Percentiles rank a stretch among this genome's conserved stretches.
These are phyloP conservation scores for Tethea ocularis DNA, from an alignment of 2,888 invertebrate species.

Conservation along the genomic window DNA sequence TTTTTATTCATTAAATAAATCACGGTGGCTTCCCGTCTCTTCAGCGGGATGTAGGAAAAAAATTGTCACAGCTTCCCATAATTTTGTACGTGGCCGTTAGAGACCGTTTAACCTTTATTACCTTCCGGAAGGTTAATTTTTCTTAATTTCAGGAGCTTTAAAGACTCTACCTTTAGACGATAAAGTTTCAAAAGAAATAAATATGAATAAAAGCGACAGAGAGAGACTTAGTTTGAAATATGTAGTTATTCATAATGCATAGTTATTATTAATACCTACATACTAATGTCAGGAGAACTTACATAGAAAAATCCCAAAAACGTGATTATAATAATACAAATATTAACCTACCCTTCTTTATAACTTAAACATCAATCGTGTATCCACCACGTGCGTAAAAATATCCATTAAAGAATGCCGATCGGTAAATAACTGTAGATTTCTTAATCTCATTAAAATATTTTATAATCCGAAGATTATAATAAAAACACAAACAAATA, in stretches of 20 bases:
- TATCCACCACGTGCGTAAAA: neutral
- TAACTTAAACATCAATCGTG: neutral
- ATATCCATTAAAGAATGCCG: neutral
- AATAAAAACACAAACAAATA: neutral
- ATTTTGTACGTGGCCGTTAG: conserved; percentile 78
- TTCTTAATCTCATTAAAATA: neutral
- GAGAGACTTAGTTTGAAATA: neutral
- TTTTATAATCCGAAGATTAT: neutral
- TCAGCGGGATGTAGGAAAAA: conserved; percentile 69
- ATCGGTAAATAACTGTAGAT: neutral
- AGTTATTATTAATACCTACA: neutral
- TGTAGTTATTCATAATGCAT: neutral
- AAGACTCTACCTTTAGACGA: conserved; percentile 42
- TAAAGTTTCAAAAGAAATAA: conserved; percentile 27
- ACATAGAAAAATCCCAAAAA: too few species aligned
- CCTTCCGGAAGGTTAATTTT: conserved; percentile 74
- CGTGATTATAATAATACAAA: neutral
- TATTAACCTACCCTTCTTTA: too few species aligned
- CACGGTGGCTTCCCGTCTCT: conserved; percentile 63
- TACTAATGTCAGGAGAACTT: too few species aligned
- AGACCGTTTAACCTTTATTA: conserved; percentile 64
- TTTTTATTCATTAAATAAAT: conserved; percentile 84
- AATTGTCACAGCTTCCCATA: conserved; percentile 79
- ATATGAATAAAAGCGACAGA: neutral
- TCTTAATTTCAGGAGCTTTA: conserved; percentile 75